Evolutionary conservation across 2,797 vertebrate species (phyloP).

Genomic region (Myotis vivesi): DNA sequence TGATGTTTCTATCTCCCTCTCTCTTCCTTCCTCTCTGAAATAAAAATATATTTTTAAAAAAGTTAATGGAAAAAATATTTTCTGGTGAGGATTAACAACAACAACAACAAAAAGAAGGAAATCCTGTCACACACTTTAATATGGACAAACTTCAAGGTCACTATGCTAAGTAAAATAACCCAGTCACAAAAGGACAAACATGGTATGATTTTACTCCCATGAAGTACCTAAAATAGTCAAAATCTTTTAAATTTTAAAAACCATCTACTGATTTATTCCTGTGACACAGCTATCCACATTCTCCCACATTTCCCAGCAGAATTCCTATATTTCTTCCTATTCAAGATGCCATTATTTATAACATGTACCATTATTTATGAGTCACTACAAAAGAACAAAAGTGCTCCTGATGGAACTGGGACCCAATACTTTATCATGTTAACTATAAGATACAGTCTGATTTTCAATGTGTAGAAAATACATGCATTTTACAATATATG

Average conservation of each 20-base stretch:
- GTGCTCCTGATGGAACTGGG: neutral
- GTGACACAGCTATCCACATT: neutral
- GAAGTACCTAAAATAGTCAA: neutral
- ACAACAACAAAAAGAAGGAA: neutral
- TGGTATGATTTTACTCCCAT: neutral
- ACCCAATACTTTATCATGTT: neutral
- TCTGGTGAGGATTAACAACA: too few species aligned
- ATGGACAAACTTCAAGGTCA: too few species aligned
- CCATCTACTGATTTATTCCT: neutral
- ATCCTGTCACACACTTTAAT: neutral
- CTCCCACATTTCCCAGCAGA: neutral
- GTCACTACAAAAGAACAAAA: neutral
- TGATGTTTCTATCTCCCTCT: too few species aligned
- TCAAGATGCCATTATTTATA: neutral
- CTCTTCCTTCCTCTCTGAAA: too few species aligned
- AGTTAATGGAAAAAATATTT: too few species aligned
- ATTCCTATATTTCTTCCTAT: neutral
- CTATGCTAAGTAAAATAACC: neutral
- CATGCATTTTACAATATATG: neutral
- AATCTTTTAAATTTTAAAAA: neutral
- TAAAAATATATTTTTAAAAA: too few species aligned
- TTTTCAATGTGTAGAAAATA: neutral
- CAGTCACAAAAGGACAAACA: neutral
- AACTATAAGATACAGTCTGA: neutral
- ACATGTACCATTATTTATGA: neutral